Evolutionary conservation across 2,888 invertebrate species (phyloP).

Genomic region (Coelogynopora nodosa): DNA sequence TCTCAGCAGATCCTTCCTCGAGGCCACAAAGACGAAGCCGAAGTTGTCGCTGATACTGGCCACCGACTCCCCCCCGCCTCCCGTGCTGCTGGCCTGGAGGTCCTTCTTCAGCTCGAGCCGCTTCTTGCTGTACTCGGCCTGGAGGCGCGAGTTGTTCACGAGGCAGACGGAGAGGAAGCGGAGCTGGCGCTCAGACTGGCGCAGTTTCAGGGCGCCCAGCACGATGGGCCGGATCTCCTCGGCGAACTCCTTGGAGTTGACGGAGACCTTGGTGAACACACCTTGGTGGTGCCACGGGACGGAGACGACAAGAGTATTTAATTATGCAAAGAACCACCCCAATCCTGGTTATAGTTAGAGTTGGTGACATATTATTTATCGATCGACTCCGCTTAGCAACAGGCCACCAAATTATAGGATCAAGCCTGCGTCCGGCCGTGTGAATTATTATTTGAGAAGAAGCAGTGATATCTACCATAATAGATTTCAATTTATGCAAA

Average conservation of each 20-base stretch:
- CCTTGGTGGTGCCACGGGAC: too few relatives aligned
- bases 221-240: not conserved
- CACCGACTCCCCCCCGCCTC: not conserved
- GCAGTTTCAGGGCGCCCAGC: not conserved
- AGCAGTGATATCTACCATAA: too few relatives aligned
- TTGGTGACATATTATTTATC: too few relatives aligned
- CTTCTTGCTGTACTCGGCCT: not conserved
- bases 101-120: not conserved
- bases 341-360: too few relatives aligned
- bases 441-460: too few relatives aligned
- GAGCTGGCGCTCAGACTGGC: not conserved
- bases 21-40: not conserved
- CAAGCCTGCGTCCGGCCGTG: too few relatives aligned
- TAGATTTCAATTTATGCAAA: too few relatives aligned
- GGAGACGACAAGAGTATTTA: too few relatives aligned
- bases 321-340: too few relatives aligned
- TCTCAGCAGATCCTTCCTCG: not conserved
- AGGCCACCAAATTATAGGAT: too few relatives aligned
- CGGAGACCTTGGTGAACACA: not conserved
- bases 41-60: not conserved
- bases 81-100: not conserved
- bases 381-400: too few relatives aligned
- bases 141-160: not conserved
- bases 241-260: not conserved
- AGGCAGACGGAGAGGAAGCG: not conserved